Conservation (phyloP, 2,113 vertebrate species). For the Danio rerio region DNA sequence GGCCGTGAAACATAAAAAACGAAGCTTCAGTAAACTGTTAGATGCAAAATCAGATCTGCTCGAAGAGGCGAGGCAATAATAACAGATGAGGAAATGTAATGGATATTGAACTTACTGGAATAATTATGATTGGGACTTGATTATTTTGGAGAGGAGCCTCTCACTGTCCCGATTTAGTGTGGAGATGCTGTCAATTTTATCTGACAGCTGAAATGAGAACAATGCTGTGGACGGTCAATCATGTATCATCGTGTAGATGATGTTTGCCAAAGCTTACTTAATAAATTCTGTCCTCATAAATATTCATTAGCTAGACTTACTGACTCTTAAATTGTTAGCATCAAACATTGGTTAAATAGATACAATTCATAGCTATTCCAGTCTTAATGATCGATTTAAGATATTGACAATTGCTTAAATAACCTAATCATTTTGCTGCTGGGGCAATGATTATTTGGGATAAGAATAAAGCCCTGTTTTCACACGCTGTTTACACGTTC, state of each 20-base stretch:
- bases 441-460: neutral
- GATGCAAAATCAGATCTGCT: neutral
- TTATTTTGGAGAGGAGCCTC: neutral
- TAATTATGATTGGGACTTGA: slow-evolving; percentile 26
- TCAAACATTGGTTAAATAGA: slow-evolving; percentile 52
- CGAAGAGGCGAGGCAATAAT: neutral
- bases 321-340: slow-evolving; percentile 48
- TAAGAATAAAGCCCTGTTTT: too few species aligned
- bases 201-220: slow-evolving; percentile 15
- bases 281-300: slow-evolving; percentile 43
- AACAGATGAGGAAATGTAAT: neutral
- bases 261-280: slow-evolving; percentile 14
- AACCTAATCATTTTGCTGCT: neutral
- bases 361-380: slow-evolving; percentile 53
- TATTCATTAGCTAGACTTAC: slow-evolving; percentile 19
- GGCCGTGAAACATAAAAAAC: neutral
- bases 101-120: slow-evolving; percentile 17
- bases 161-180: neutral
- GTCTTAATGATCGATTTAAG: neutral
- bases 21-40: slow-evolving; percentile 12
- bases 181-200: neutral
- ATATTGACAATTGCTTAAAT: neutral
- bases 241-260: neutral
- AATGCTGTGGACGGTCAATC: neutral
- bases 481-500: too few species aligned